Evolutionary conservation across 2,888 invertebrate species (phyloP), one percentile per base, ranked within the genome.

Genomic region (Pseudolycoriella hygida): DNA sequence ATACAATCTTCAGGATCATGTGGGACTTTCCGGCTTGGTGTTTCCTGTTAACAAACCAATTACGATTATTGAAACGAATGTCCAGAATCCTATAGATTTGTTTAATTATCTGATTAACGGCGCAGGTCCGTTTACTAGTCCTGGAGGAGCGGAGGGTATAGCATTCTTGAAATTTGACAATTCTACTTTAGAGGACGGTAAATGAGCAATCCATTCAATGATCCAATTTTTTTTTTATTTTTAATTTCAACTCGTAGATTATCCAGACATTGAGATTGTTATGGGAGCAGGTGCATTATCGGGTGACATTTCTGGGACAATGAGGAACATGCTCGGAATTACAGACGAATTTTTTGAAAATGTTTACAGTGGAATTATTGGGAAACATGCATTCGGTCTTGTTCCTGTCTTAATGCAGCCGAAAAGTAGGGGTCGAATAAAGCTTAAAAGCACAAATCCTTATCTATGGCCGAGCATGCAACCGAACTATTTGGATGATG

Each of bases 251-350:
- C 5, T 25, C 4, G 8, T 8, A 25, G 25, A 74, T 49, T 74
- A 76, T 53, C 81, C 88, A 0, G 85, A 88, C 54, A 74, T 88
- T 48, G 86, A 89, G 59, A 64, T 88, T 12, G 82, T 88, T 8
- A 69, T 87, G 62, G 82, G 83, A 1, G 76, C 80, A 12, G 81
- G 86, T 1, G 79, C 80, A 0, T 61, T 87, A 8, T 80, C 79
- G 44, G 79, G 84, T 0, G 87, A 87, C 56, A 63, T 72, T 11
- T 69, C 80, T 44, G 80, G 83, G 12, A 72, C 76, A 37, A 60
- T 82, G 51, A 66, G 80, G 39, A 67, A 72, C 46, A 60, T 81
- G 15, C 61, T 80, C 15, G 82, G 80, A 59, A 67, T 62, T 40
- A 53, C 62, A 0, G 61, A 68, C 3, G 58, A 67, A 40, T 60